Evolutionary conservation across 2,888 invertebrate genomes (phyloP).

Genomic region (Plagodis pulveraria): DNA sequence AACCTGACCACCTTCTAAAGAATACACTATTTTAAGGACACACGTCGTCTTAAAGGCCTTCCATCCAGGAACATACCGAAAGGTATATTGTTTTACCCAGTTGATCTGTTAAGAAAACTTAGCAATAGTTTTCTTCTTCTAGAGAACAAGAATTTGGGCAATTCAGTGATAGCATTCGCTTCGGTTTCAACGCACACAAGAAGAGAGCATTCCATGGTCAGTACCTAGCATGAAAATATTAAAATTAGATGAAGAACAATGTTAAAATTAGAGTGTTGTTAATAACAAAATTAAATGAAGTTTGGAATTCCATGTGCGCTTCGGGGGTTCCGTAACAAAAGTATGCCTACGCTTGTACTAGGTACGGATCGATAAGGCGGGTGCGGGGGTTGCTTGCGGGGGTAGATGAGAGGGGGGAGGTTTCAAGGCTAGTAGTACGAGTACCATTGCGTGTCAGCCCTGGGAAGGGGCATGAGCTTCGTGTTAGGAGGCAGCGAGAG

Average conservation of each 20-base stretch:
- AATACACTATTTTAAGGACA: too few species aligned
- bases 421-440: conserved; percentile 55
- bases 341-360: conserved; percentile 36
- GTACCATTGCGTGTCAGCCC: conserved; percentile 53
- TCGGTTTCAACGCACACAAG: too few species aligned
- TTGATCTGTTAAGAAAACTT: too few species aligned
- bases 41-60: too few species aligned
- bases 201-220: too few species aligned
- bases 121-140: too few species aligned
- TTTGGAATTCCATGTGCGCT: conserved; percentile 24
- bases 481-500: conserved; percentile 4
- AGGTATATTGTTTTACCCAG: too few species aligned
- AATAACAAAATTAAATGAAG: conserved; percentile 14
- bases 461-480: conserved; percentile 7
- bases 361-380: conserved; percentile 51
- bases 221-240: background rate
- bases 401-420: conserved; percentile 18
- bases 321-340: conserved; percentile 30
- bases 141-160: too few species aligned
- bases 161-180: too few species aligned
- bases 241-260: too few species aligned
- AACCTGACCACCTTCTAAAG: too few species aligned
- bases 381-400: conserved; percentile 18
- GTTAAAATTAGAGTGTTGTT: background rate
- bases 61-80: too few species aligned